Evolutionary conservation across 2,113 vertebrate genomes (phyloP), one percentile per base, ranked within the genome.

Genomic region (Antechinus stuartii): DNA sequence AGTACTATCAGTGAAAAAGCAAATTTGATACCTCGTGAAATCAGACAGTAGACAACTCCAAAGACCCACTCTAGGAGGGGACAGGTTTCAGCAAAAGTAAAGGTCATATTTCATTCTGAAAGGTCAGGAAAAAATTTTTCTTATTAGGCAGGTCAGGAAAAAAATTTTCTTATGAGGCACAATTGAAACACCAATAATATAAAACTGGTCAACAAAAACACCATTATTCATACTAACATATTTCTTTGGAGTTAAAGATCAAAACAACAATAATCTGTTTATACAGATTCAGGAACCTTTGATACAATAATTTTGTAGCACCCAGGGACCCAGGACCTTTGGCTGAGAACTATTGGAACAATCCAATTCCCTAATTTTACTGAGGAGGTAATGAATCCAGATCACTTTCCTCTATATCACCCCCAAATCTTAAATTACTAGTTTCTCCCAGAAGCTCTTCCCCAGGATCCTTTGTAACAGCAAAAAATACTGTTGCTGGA

Each of bases 101-200:
- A 42, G 68, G 68, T 84, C 68, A 42, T 42, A 84, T 84, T 84
- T 42, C 68, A 84, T 84, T 42, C 68, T 84, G 68, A 84, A 84
- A 84, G 68, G 68, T 84, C 68, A 84, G n/a, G 68, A 84, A 84
- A 84, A 84, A 42, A 84, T 84, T 84, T 42, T 84, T 84, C 68
- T 84, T 84, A 84, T 76, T 84, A 84, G 68, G 68, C 68, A 84
- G 68, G 68, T 84, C 68, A 84, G n/a, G 68, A 84, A 84, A 84
- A 84, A 42, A 42, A 42, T 84, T n/a, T 84, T 84, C 68, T 84
- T 84, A 42, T 76, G 42, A 84, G 68, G 68, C 68, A 84, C 68
- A 84, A 84, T 84, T 42, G 30, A 68, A 84, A 84, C 35, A 84
- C 22, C n/a, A 42, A 84, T 42, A 84, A 84, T 84, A 84, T 84